Base-by-base conservation (phyloP, 2,888 invertebrate species). In the Stramonita haemastoma region DNA sequence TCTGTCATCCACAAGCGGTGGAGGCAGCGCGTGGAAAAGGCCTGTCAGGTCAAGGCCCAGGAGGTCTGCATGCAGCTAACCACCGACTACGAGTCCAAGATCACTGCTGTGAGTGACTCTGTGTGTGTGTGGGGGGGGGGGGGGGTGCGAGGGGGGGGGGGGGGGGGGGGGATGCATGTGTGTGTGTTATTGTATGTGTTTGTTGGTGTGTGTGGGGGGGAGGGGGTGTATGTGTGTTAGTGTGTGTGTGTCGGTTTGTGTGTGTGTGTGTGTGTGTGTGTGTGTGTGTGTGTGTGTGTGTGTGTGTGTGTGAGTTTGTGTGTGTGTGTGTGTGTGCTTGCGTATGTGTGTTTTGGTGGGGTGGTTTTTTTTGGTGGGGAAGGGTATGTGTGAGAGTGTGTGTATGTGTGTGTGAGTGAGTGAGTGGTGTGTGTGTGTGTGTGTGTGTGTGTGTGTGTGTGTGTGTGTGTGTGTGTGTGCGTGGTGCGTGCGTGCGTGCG, bases 11-110 rank as follows among this genome's bases (percentile, higher is more conserved):
- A 94, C 90, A 92, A 91, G 13, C 93, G 93, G 83, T 95, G 95
- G 95, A 90, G 93, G 22, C 90, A 92, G 32, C 92, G 95, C 13
- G 94, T 95, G n/a, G 95, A 96, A 92, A 94, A 94, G 87, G 95
- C 95, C 0, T 96, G 96, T 91, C 95, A 96, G 92, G 92, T 93
- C 46, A 95, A 95, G 91, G 96, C 96, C 0, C 94, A 95, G 92
- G 95, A 95, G 92, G 94, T 96, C 84, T 96, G 96, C 89, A 91
- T 94, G 90, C 92, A 93, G n/a, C 93, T 96, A 56, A 95, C 95
- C 13, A 93, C 93, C 89, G 95, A 95, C 89, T 96, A 96, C 89
- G 95, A 95, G 90, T 91, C 93, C 26, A 94, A 93, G 91, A 91
- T 96, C 6, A 91, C 92, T 34, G 92, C 93, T 32, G 95, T 95